Evolutionary conservation across 2,797 vertebrate species (phyloP).

Genomic region (Eleutherodactylus coqui): DNA sequence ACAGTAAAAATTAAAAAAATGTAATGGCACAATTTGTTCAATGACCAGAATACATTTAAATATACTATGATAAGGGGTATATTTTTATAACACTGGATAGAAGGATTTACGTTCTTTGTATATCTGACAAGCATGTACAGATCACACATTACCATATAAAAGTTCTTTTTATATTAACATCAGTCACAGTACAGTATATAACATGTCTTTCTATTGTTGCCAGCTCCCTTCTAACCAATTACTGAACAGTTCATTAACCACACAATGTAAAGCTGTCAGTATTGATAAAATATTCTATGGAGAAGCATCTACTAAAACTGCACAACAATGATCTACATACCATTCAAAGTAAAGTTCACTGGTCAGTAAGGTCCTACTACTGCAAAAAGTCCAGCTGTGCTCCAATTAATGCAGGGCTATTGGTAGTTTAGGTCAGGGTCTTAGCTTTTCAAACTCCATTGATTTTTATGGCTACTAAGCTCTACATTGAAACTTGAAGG

Average conservation of each 20-base stretch:
- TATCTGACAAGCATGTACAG: not conserved
- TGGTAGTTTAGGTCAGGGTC: constrained; percentile 20
- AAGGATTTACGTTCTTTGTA: not conserved
- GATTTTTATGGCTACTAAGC: constrained; percentile 42
- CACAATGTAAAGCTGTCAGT: constrained; percentile 2
- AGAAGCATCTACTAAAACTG: not conserved
- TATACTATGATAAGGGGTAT: not conserved
- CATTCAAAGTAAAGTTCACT: constrained; percentile 18
- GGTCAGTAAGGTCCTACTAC: constrained; percentile 19
- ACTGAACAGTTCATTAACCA: constrained; percentile 19
- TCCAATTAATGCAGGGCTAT: constrained; percentile 23
- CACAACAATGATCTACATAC: not conserved
- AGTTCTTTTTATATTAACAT: not conserved
- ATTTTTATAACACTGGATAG: not conserved
- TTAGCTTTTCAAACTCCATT: constrained; percentile 26
- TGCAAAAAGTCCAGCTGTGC: constrained; percentile 40
- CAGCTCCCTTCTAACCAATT: not conserved
- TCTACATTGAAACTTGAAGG: constrained; percentile 35
- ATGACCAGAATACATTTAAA: not conserved
- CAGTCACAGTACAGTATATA: not conserved
- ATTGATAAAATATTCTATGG: not conserved
- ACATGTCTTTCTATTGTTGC: not conserved
- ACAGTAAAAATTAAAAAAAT: too few relatives aligned
- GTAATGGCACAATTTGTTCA: too few relatives aligned
- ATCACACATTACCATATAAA: not conserved